Conservation (phyloP, 2,113 vertebrate species). For the Toxotes chatareus region DNA sequence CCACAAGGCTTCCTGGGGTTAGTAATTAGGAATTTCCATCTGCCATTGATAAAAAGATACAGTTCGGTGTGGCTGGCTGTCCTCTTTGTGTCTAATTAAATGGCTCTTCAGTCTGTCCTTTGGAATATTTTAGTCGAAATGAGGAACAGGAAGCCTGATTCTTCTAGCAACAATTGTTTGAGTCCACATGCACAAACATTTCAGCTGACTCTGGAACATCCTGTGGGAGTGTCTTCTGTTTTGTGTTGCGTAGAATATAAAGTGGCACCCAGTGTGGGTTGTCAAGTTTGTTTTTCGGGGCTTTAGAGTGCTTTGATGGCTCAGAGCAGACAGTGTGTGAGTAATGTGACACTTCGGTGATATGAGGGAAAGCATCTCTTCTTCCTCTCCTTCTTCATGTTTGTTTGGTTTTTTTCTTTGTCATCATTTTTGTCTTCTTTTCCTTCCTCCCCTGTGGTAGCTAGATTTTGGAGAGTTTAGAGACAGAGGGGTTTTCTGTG, state of each 20-base stretch:
- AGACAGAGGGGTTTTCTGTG: not conserved
- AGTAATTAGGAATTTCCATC: conserved; percentile 64
- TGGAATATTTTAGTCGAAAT: not conserved
- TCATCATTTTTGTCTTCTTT: not conserved
- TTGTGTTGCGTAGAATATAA: conserved; percentile 34
- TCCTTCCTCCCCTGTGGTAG: not conserved
- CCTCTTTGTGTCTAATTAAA: conserved; percentile 23
- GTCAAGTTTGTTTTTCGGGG: conserved; percentile 44
- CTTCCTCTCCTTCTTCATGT: not conserved
- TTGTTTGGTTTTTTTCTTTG: not conserved
- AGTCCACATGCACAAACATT: not conserved
- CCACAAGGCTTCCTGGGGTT: conserved; percentile 57
- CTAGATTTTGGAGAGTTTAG: not conserved
- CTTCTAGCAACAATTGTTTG: not conserved
- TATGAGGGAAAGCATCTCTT: not conserved
- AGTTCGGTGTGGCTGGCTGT: not conserved
- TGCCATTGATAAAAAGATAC: conserved; percentile 49
- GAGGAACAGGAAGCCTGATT: not conserved
- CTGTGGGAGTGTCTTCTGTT: not conserved
- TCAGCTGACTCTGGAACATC: not conserved
- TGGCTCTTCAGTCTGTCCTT: not conserved
- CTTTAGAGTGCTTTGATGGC: conserved; percentile 7
- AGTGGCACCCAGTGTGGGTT: conserved; percentile 9
- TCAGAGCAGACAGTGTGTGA: conserved; percentile 1
- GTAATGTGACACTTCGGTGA: conserved; percentile 5